Conservation (phyloP, 2,888 invertebrate species). For the Eucera pruinosa region DNA sequence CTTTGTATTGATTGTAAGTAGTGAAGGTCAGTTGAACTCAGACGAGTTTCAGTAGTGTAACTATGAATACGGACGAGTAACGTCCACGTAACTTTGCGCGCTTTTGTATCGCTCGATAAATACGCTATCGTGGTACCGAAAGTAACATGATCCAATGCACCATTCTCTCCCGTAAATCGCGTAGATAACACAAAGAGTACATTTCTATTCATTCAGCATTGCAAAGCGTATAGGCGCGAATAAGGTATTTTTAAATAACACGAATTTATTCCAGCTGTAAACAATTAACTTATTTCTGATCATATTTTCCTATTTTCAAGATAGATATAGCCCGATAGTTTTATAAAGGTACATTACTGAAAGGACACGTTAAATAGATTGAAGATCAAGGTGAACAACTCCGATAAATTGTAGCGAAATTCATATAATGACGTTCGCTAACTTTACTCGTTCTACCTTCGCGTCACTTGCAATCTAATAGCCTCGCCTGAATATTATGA, state of each 20-base stretch:
- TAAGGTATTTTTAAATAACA: not conserved
- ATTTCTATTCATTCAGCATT: not conserved
- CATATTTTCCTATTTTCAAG: not conserved
- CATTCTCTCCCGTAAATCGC: not conserved
- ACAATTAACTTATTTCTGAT: not conserved
- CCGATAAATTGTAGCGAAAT: not conserved
- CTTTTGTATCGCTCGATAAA: slow-evolving; percentile 6
- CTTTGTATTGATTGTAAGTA: slow-evolving; percentile 60
- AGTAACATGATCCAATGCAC: not conserved
- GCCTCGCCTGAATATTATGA: slow-evolving; percentile 35
- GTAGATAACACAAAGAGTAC: slow-evolving; percentile 1
- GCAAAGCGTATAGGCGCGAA: not conserved
- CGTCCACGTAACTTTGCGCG: slow-evolving; percentile 11
- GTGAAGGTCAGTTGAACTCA: slow-evolving; percentile 59
- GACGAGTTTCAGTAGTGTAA: slow-evolving; percentile 57
- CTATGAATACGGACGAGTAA: slow-evolving; percentile 36
- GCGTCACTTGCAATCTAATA: slow-evolving; percentile 40
- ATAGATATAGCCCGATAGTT: not conserved
- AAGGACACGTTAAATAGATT: not conserved
- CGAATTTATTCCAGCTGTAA: not conserved
- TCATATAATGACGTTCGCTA: slow-evolving; percentile 19
- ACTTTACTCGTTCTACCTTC: slow-evolving; percentile 27
- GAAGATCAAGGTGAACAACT: not conserved
- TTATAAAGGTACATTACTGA: not conserved
- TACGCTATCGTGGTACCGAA: not conserved